These are phyloP conservation scores for Chrysomallon squamiferum DNA, from an alignment of 1,140 invertebrate genomes.

Conservation along the genomic window DNA sequence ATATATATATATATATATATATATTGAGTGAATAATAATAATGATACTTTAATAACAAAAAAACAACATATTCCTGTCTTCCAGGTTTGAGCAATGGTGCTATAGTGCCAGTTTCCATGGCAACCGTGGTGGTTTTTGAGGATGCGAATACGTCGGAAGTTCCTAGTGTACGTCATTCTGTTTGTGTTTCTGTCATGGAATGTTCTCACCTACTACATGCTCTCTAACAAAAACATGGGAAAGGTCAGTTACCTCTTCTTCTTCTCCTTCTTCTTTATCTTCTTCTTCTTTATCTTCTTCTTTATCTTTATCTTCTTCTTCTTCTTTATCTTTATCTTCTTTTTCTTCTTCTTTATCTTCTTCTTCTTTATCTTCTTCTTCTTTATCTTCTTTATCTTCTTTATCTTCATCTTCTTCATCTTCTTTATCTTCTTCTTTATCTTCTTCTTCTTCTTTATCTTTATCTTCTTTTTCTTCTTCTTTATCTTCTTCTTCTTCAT, in stretches of 20 bases:
- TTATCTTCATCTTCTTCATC: neutral
- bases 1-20: no score
- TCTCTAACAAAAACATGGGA: neutral
- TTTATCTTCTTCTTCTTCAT: neutral
- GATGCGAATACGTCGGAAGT: neutral
- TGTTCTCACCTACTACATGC: conserved; percentile 2
- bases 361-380: neutral
- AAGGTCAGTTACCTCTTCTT: neutral
- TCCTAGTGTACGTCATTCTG: neutral
- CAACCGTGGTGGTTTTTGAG: neutral
- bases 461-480: no score
- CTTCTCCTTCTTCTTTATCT: neutral
- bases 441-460: no score
- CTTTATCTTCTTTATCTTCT: neutral
- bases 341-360: no score
- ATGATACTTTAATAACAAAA: no score
- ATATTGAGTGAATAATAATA: no score
- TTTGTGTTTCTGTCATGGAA: conserved; percentile 2
- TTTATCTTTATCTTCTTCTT: neutral
- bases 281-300: neutral
- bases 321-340: neutral
- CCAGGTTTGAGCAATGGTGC: no score
- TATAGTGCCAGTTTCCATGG: neutral
- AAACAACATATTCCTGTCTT: no score
- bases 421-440: neutral